Base-by-base conservation (phyloP, 2,888 invertebrate genomes). In the Eupsilia transversa region DNA sequence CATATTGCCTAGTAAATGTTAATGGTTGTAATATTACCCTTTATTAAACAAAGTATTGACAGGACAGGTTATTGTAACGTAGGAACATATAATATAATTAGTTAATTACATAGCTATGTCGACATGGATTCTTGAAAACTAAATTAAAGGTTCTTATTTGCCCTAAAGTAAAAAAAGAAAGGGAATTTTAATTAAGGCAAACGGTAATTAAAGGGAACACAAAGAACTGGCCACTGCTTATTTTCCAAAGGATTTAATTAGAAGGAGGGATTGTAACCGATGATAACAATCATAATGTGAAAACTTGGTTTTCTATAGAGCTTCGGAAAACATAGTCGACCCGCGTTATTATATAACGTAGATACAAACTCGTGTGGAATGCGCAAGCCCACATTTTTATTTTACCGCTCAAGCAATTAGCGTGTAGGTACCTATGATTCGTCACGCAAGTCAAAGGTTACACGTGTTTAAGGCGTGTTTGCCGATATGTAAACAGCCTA, bases 181-280 rank as follows among this genome's bases (percentile, higher is more conserved):
- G 7, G 10, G 61, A 49, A 30, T 60, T 71, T 59, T 60, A 77
- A 49, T 80, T 14, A 80, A n/a, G 54, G 41, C 52, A 33, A 74
- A 63, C 41, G n/a, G 20, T 80, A 77, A 77, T 77, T 77, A 80
- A 63, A 77, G 56, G 46, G 33, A 56, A 57, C 83, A 82, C 79
- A 80, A 82, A 83, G 75, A 74, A 82, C 77, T 64, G 41, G 43
- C 52, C 41, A 12, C 61, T 74, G 80, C 33, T 74, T 80, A 57
- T 74, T 77, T 63, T 80, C 27, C 76, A 76, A 77, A 57, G 66
- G 72, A 33, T 72, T 77, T 82, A 77, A 77, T 79, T 64, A 82
- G 41, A 57, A 52, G 41, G 33, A 35, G 61, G 80, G 56, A 61
- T 59, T 74, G 46, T 80, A 61, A 74, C 61, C 23, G 27, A 74